phyloP scores from a whole-genome alignment of 2,797 vertebrate genomes.

The Hyperoplus immaculatus region DNA sequence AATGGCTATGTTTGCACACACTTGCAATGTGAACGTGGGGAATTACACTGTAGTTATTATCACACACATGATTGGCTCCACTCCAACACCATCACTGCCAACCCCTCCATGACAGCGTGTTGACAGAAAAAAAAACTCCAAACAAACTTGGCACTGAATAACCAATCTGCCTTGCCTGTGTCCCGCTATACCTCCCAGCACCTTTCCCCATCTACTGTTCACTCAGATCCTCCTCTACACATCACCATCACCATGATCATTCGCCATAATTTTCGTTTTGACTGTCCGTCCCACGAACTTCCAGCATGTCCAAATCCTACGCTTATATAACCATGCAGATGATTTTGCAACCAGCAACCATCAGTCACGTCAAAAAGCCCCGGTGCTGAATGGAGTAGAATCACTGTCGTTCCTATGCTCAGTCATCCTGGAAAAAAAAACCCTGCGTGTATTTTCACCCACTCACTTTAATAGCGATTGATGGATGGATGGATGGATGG shows the following conservation, averaged over 20 bases:
- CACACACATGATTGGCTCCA: background rate
- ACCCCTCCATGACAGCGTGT: background rate
- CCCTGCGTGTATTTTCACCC: background rate
- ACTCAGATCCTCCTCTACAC: conserved; percentile 50
- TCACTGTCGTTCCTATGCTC: background rate
- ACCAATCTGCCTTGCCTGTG: background rate
- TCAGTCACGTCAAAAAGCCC: conserved; percentile 21
- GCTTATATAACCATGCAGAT: conserved; percentile 79
- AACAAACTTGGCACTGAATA: conserved; percentile 6
- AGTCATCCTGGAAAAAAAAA: conserved; percentile 11
- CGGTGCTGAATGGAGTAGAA: conserved; percentile 4
- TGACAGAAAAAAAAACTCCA: conserved; percentile 8
- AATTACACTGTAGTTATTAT: background rate
- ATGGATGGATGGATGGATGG: background rate
- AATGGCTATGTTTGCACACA: background rate
- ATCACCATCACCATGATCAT: conserved; percentile 22
- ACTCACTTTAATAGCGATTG: background rate
- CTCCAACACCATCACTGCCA: background rate
- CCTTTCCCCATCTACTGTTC: conserved; percentile 17
- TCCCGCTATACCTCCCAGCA: conserved; percentile 9
- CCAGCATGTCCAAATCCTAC: conserved; percentile 69
- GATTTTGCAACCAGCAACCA: conserved; percentile 56
- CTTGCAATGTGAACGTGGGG: background rate
- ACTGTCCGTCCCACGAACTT: conserved; percentile 69
- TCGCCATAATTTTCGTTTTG: conserved; percentile 1